Evolutionary conservation across 2,113 vertebrate species (phyloP).

Genomic region (Anolis carolinensis): DNA sequence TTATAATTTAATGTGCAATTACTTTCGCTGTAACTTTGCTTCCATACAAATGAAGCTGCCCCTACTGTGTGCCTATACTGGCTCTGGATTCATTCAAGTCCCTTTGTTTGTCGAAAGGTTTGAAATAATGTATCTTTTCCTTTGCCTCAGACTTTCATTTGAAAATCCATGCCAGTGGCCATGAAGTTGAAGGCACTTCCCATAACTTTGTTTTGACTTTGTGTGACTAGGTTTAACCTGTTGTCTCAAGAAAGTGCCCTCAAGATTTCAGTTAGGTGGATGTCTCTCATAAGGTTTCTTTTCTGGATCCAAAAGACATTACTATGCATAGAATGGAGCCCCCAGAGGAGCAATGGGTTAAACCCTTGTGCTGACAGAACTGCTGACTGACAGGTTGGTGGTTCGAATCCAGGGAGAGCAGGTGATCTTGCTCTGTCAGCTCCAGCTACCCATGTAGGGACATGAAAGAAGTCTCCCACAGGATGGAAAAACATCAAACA

Average conservation of each 20-base stretch:
- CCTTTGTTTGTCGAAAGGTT: conserved; percentile 30
- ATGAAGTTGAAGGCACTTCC: too few relatives aligned
- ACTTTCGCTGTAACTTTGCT: conserved; percentile 39
- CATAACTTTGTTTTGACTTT: neutral
- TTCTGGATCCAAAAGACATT: neutral
- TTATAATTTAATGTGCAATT: conserved; percentile 45
- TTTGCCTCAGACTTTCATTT: neutral
- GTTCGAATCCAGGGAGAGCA: too few relatives aligned
- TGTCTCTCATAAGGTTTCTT: neutral
- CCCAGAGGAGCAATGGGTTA: too few relatives aligned
- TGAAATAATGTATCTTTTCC: conserved; percentile 38
- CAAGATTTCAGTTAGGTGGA: too few relatives aligned
- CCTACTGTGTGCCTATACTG: conserved; percentile 30
- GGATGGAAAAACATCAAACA: too few relatives aligned
- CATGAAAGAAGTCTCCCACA: too few relatives aligned
- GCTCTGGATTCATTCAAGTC: conserved; percentile 20
- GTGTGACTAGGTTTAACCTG: neutral
- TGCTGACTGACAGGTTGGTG: too few relatives aligned
- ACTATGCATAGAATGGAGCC: too few relatives aligned
- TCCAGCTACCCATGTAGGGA: too few relatives aligned
- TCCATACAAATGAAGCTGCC: conserved; percentile 42
- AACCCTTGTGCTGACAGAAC: too few relatives aligned
- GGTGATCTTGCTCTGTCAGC: too few relatives aligned
- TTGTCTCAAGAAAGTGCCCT: too few relatives aligned
- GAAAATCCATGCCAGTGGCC: neutral